Conservation (phyloP, 1,140 invertebrate species). For the Liolophura sinensis region DNA sequence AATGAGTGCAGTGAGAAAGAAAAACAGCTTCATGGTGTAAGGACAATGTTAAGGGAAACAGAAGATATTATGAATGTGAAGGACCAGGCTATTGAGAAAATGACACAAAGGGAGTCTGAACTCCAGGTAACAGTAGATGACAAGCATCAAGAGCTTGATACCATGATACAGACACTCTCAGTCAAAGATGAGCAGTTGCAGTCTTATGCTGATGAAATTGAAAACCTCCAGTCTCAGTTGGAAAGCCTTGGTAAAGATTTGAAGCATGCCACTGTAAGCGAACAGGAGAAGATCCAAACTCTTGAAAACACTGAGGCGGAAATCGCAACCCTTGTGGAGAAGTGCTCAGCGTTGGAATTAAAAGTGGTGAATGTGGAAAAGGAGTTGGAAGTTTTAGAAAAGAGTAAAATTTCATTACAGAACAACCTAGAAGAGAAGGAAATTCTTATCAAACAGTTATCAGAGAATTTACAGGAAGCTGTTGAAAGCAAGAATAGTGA, state of each 20-base stretch:
- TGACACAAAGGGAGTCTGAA: background rate
- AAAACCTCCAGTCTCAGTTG: slow-evolving; percentile 20
- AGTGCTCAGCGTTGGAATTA: too few relatives aligned
- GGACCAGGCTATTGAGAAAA: slow-evolving; percentile 4
- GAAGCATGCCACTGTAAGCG: background rate
- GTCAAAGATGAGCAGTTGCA: slow-evolving; percentile 1
- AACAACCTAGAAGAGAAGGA: slow-evolving; percentile 18
- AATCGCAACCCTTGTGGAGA: too few relatives aligned
- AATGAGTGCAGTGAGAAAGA: background rate
- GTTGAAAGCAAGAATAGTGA: background rate
- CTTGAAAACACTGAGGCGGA: background rate
- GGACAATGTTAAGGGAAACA: background rate
- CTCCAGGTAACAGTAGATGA: too few relatives aligned
- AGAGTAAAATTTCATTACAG: background rate
- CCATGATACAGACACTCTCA: background rate
- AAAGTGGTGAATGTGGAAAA: background rate
- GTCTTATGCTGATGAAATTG: slow-evolving; percentile 9
- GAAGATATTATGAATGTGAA: background rate
- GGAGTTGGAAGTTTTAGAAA: background rate
- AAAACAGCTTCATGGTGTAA: background rate
- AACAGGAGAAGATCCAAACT: background rate
- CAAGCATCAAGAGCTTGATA: background rate
- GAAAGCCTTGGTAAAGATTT: background rate
- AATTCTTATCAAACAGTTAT: slow-evolving; percentile 6
- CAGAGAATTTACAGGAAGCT: slow-evolving; percentile 7